Evolutionary conservation across 2,113 vertebrate species (phyloP).

Genomic region (Scytalopus superciliaris): DNA sequence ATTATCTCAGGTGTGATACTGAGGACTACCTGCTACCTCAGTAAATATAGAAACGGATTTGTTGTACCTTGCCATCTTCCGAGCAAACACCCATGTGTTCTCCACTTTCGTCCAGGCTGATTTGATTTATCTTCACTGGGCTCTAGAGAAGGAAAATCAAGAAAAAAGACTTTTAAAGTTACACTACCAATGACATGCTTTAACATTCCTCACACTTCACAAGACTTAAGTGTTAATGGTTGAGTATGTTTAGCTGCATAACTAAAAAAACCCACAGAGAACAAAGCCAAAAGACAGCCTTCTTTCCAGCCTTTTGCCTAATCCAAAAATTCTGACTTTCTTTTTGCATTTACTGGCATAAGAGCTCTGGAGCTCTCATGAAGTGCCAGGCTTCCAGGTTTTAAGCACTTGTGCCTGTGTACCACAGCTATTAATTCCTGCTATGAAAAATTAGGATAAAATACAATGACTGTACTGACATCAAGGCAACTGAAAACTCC

Average conservation of each 20-base stretch:
- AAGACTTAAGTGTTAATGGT: neutral
- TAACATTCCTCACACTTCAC: neutral
- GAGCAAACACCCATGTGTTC: conserved; percentile 97
- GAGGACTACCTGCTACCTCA: neutral
- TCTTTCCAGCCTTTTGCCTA: neutral
- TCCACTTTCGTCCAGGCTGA: conserved; percentile 97
- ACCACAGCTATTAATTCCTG: neutral
- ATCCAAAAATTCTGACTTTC: neutral
- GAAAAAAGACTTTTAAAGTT: neutral
- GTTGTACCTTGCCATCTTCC: conserved; percentile 95
- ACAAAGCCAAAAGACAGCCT: neutral
- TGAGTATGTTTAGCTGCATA: neutral
- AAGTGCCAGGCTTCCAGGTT: neutral
- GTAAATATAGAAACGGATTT: neutral
- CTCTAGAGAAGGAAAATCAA: conserved; percentile 75
- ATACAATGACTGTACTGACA: neutral
- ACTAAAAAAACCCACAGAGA: neutral
- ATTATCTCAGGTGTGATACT: neutral
- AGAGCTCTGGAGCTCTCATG: neutral
- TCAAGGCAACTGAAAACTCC: neutral
- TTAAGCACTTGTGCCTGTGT: accelerated
- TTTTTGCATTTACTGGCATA: neutral
- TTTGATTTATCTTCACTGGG: conserved; percentile 98
- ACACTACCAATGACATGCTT: neutral
- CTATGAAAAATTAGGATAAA: neutral